These are phyloP conservation scores for Masnerella sp. DNA, from an alignment of 2,888 invertebrate genomes.

Conservation along the genomic window DNA sequence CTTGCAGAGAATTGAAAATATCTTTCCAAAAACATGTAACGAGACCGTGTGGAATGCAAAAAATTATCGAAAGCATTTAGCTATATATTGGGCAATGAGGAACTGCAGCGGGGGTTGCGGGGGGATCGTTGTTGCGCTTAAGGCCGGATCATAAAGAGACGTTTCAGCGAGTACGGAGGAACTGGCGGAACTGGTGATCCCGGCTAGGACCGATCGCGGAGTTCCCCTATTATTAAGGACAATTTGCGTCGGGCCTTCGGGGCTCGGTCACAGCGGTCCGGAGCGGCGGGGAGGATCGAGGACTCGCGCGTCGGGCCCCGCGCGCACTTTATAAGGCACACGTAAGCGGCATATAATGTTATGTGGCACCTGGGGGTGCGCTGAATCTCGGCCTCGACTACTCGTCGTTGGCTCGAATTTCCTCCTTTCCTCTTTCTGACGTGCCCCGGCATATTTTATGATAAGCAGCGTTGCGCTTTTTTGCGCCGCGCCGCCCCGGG, in stretches of 20 bases:
- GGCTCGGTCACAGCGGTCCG: constrained; percentile 66
- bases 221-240: constrained; percentile 78
- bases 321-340: constrained; percentile 61
- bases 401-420: constrained; percentile 49
- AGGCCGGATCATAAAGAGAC: constrained; percentile 67
- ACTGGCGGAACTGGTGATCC: constrained; percentile 64
- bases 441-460: constrained; percentile 74
- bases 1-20: too few species aligned
- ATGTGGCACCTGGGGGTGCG: constrained; percentile 70
- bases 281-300: constrained; percentile 57
- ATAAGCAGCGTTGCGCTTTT: constrained; percentile 75
- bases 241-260: constrained; percentile 77
- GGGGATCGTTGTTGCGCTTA: constrained; percentile 34
- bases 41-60: too few species aligned
- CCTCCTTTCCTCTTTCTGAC: constrained; percentile 44
- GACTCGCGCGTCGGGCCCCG: constrained; percentile 41
- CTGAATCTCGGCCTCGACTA: constrained; percentile 55
- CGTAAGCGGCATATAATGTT: constrained; percentile 69
- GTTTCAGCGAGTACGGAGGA: constrained; percentile 67
- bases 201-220: constrained; percentile 72
- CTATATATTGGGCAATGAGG: constrained; percentile 43
- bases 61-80: constrained; percentile 49
- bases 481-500: constrained; percentile 63
- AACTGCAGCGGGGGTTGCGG: constrained; percentile 4
- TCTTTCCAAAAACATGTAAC: too few species aligned